Evolutionary conservation across 1,140 invertebrate genomes (phyloP), one percentile per base, ranked within the genome.

Genomic region (Protaetia brevitarsis): DNA sequence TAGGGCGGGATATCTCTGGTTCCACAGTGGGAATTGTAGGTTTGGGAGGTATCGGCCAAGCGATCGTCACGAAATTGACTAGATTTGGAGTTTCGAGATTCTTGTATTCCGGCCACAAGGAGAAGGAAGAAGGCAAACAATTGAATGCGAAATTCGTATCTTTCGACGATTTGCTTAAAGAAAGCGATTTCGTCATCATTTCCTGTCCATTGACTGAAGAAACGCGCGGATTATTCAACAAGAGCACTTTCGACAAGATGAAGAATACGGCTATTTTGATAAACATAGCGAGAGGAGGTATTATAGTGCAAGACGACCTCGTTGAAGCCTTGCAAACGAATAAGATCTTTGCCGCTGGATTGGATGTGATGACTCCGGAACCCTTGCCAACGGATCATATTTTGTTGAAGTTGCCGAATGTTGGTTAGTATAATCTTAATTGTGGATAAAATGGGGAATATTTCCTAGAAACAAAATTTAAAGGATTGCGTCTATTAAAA

Each of bases 341-440:
- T 7, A 82, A 82, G 59, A 96, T 98, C 56, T 81, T 84, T 73
- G 93, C 88, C 6, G 96, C 95, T 13, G 96, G 95, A 0, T 80
- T 98, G 13, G 96, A 98, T 83, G 96, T 97, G 0, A 97, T 92
- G 71, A 89, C 87, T 23, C 95, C 95, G 0, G 96, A 98, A 79
- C 96, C 95, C 3, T 79, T 98, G n/a, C 92, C 94, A 6, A 73
- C 87, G 0, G 86, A 94, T 74, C 89, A 88, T 81, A 87, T 89
- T 41, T 82, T 98, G 5, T 81, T 94, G 2, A 86, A 84, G 65
- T 76, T 97, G 11, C 79, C 87, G 34, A 98, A 98, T 80, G 91
- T 88, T 77, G 86, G 88, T 90, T 81, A 77, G 76, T 76, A 28
- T 51, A 26, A 7, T 19, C 23, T 16, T 45, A 16, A n/a, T n/a